phyloP scores from a whole-genome alignment of 1,140 invertebrate species.

The Mylabris phalerata region DNA sequence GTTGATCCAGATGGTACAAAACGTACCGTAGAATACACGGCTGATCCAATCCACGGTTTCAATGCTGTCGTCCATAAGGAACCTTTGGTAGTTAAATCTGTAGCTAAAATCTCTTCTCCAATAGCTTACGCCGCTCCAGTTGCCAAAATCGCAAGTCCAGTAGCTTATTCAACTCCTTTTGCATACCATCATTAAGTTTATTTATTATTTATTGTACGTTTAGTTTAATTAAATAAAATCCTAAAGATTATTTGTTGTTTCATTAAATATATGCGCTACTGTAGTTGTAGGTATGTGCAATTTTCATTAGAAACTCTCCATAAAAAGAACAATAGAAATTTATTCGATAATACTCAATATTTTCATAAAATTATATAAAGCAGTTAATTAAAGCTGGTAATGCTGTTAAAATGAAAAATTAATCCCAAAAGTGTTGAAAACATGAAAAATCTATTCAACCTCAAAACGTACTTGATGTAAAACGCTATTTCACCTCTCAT shows the following conservation, averaged over 20 bases:
- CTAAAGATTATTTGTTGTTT: background rate
- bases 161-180: conserved; percentile 20
- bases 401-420: too few species aligned
- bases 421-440: too few species aligned
- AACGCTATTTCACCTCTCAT: too few species aligned
- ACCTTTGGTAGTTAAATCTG: conserved; percentile 25
- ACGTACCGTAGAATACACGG: conserved; percentile 59
- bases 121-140: conserved; percentile 19
- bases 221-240: background rate
- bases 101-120: conserved; percentile 29
- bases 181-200: conserved; percentile 8
- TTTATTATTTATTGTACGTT: background rate
- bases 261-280: too few species aligned
- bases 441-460: too few species aligned
- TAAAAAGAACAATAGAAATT: too few species aligned
- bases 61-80: conserved; percentile 44
- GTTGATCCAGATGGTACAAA: conserved; percentile 59
- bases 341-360: too few species aligned
- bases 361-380: too few species aligned
- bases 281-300: too few species aligned
- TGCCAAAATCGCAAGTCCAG: conserved; percentile 30
- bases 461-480: too few species aligned
- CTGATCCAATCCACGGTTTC: conserved; percentile 50
- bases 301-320: too few species aligned
- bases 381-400: too few species aligned